Evolutionary conservation across 2,113 vertebrate species (phyloP).

Genomic region (Pollimyrus isidori): DNA sequence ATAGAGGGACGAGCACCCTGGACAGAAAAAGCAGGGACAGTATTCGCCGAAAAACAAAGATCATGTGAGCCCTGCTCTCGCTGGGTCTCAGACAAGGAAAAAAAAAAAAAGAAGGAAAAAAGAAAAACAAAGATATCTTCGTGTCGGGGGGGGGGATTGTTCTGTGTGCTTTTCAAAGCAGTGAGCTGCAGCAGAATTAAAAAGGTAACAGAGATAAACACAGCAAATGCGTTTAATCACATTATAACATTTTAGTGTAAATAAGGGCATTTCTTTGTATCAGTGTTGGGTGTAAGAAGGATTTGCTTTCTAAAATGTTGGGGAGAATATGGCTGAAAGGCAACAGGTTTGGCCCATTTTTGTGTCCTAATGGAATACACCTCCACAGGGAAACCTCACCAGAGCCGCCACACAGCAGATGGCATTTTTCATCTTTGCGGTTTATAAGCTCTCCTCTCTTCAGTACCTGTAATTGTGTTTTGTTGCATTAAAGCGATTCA

Average conservation of each 20-base stretch:
- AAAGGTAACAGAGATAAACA: slow-evolving; percentile 25
- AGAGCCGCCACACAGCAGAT: not conserved
- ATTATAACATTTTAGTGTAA: slow-evolving; percentile 26
- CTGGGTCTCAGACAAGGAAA: not conserved
- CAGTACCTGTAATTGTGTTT: not conserved
- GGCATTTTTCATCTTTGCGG: not conserved
- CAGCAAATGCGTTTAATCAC: not conserved
- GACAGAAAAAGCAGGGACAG: slow-evolving; percentile 14
- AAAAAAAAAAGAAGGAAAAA: not conserved
- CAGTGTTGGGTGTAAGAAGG: slow-evolving; percentile 18
- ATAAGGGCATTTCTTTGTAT: slow-evolving; percentile 24
- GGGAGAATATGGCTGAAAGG: not conserved
- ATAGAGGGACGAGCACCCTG: slow-evolving; percentile 14
- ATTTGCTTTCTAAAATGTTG: slow-evolving; percentile 20
- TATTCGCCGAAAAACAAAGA: slow-evolving; percentile 18
- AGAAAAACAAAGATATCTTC: not conserved
- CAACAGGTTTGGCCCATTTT: not conserved
- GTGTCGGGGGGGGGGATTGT: too few species aligned
- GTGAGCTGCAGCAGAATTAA: slow-evolving; percentile 15
- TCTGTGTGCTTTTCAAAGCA: not conserved
- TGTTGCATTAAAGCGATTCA: not conserved
- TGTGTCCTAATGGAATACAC: not conserved
- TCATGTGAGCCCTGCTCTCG: not conserved
- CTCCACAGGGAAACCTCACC: not conserved
- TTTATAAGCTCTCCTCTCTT: not conserved